A percentile compares a stretch with the other conserved stretches of the same genome.
phyloP scores from a whole-genome alignment of 2,888 invertebrate species.

The Rhorus exstirpatorius region DNA sequence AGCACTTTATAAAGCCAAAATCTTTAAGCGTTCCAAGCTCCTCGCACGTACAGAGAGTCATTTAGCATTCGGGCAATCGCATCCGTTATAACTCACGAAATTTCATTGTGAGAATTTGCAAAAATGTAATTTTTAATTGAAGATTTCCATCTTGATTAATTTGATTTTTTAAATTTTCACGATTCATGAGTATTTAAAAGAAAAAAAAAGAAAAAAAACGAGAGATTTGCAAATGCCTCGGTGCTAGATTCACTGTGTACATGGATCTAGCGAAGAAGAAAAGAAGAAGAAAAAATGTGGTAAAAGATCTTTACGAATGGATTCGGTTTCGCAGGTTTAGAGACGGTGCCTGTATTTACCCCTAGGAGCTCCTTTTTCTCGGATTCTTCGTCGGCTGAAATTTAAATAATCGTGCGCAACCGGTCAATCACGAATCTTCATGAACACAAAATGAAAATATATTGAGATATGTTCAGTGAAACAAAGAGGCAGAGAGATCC shows the following conservation, averaged over 20 bases:
- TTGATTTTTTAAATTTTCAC: background rate
- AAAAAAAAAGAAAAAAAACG: background rate
- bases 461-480: too few species aligned
- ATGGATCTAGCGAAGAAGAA: conserved; percentile 44
- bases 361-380: conserved; percentile 85
- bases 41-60: conserved; percentile 47
- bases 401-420: background rate
- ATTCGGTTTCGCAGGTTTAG: conserved; percentile 85
- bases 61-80: conserved; percentile 12
- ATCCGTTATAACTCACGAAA: background rate
- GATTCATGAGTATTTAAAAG: background rate
- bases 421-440: background rate
- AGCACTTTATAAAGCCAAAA: conserved; percentile 54
- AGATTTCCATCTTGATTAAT: background rate
- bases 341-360: conserved; percentile 85
- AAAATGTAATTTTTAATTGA: background rate
- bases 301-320: conserved; percentile 85
- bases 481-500: too few species aligned
- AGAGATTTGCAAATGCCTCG: conserved; percentile 10
- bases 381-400: conserved; percentile 83
- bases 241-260: conserved; percentile 38
- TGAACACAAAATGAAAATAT: too few species aligned
- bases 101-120: background rate
- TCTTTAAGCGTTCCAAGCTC: conserved; percentile 59
- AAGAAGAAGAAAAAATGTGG: conserved; percentile 76